A percentile compares a stretch with the other conserved stretches of the same genome.
phyloP scores from a whole-genome alignment of 92 coral and sea anemone species.

The Epizoanthus illoricatus region DNA sequence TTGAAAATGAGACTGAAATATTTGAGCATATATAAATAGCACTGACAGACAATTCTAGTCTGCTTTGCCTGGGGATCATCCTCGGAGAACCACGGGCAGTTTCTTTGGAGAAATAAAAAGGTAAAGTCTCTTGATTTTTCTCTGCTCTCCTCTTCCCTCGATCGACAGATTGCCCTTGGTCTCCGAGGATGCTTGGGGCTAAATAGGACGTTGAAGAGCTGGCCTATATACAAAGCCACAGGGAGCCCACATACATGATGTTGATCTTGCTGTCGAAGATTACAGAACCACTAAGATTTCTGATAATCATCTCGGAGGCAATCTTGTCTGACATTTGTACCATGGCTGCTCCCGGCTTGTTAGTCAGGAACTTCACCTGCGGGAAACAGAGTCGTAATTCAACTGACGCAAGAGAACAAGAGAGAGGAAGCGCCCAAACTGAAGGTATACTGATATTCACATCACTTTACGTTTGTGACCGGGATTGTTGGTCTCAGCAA shows the following conservation, averaged over 20 bases:
- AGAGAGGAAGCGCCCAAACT: too few species aligned
- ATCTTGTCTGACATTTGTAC: slow-evolving; percentile 99
- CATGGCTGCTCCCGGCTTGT: slow-evolving; percentile 98
- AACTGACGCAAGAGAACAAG: neutral
- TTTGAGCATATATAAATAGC: too few species aligned
- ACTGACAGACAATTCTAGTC: too few species aligned
- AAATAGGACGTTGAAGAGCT: too few species aligned
- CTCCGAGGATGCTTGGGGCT: neutral
- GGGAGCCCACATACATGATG: slow-evolving; percentile 73
- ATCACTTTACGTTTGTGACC: too few species aligned
- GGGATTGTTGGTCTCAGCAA: too few species aligned
- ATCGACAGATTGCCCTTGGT: neutral
- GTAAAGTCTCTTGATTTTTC: too few species aligned
- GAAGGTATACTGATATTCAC: too few species aligned
- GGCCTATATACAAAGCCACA: neutral
- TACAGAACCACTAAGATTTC: slow-evolving; percentile 90
- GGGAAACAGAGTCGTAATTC: neutral
- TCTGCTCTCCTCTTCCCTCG: too few species aligned
- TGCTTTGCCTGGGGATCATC: neutral
- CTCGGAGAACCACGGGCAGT: neutral
- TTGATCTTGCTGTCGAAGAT: slow-evolving; percentile 95
- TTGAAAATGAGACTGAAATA: too few species aligned
- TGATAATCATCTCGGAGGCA: slow-evolving; percentile 97
- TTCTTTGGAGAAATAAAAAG: neutral
- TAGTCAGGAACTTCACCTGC: slow-evolving; percentile 94